Percentiles rank a stretch among this genome's conserved stretches.
phyloP scores from a whole-genome alignment of 92 coral and sea anemone species.

The Zoanthus sansibaricus region DNA sequence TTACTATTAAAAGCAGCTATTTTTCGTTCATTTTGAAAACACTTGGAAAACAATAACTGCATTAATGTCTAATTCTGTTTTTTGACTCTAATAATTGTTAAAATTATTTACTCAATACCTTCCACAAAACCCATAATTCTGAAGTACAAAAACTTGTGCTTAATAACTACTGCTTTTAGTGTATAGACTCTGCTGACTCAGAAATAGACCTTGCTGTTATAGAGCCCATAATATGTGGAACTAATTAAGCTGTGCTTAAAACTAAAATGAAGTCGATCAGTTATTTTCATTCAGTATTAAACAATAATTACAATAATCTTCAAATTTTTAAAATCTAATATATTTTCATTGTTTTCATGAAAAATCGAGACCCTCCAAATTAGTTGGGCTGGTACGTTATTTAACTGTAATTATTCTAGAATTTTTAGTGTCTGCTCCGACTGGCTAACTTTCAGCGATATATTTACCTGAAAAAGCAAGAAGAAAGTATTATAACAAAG shows the following conservation, averaged over 20 bases:
- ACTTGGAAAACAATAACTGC: neutral
- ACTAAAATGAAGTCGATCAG: neutral
- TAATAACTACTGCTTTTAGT: neutral
- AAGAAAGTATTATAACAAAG: neutral
- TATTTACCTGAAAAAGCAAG: conserved; percentile 83
- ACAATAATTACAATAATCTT: conserved; percentile 17
- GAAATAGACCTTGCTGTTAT: neutral
- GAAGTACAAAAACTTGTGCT: neutral
- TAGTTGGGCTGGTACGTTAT: neutral
- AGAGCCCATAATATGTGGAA: neutral
- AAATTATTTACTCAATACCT: neutral
- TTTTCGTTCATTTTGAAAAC: neutral
- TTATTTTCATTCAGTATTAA: conserved; percentile 5
- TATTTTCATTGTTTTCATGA: conserved; percentile 19
- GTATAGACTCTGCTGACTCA: neutral
- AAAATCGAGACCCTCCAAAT: conserved; percentile 28
- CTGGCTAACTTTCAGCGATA: conserved; percentile 88
- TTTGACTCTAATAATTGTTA: neutral
- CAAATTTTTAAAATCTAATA: conserved; percentile 39
- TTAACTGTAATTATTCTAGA: neutral
- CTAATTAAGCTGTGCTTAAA: neutral
- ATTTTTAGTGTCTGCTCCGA: neutral
- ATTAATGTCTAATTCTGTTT: neutral
- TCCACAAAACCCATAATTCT: neutral
- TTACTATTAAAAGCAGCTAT: neutral